phyloP scores from a whole-genome alignment of 2,797 vertebrate species.

The Chromis chromis region DNA sequence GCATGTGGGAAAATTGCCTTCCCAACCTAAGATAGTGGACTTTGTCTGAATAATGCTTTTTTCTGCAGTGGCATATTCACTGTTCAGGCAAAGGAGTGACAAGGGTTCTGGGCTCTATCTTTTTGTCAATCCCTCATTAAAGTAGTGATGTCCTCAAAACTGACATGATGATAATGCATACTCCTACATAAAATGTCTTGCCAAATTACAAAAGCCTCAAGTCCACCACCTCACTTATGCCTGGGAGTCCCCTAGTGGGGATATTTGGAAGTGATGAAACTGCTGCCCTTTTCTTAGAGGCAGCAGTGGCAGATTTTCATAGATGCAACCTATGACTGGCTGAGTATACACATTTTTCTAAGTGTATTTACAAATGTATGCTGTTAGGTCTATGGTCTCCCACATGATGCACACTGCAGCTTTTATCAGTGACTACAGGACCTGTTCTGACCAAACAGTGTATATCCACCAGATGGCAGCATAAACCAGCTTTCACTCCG shows the following conservation, averaged over 20 bases:
- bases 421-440: not conserved
- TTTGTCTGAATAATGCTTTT: no score
- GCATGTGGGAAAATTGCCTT: no score
- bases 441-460: not conserved
- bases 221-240: not conserved
- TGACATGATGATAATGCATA: no score
- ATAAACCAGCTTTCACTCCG: conserved; percentile 17
- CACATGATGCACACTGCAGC: not conserved
- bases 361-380: not conserved
- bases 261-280: not conserved
- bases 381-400: not conserved
- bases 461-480: conserved; percentile 66
- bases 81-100: not conserved
- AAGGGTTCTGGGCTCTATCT: no score
- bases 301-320: not conserved
- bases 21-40: no score
- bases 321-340: not conserved
- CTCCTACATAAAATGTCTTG: no score
- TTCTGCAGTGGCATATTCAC: not conserved
- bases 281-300: not conserved
- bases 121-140: not conserved
- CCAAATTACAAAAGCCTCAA: not conserved
- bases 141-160: not conserved
- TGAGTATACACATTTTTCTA: not conserved
- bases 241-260: not conserved